phyloP scores from a whole-genome alignment of 2,797 vertebrate genomes.

The Phataginus tetradactyla region DNA sequence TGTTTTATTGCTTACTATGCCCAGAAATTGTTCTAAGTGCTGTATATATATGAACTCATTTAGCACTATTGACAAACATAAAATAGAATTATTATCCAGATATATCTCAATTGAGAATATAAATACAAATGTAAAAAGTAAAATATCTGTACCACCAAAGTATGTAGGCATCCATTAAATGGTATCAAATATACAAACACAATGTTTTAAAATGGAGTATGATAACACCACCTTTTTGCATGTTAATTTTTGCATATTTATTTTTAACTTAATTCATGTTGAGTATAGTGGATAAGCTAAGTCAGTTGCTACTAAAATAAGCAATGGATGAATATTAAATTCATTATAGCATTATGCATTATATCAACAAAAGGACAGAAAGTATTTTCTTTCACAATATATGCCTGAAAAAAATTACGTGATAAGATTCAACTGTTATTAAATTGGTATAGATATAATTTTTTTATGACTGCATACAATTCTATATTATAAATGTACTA shows the following conservation, averaged over 20 bases:
- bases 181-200: not conserved
- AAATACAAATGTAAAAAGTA: not conserved
- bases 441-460: not conserved
- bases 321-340: not conserved
- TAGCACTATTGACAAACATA: not conserved
- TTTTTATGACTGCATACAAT: not conserved
- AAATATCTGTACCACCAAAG: not conserved
- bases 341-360: not conserved
- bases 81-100: not conserved
- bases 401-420: not conserved
- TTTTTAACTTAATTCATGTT: not conserved
- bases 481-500: not conserved
- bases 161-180: not conserved
- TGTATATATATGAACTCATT: not conserved
- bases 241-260: not conserved
- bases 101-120: not conserved
- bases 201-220: not conserved
- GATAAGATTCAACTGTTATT: not conserved
- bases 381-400: not conserved
- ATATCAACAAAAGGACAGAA: not conserved
- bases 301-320: not conserved
- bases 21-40: not conserved
- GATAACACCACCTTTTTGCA: not conserved
- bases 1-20: not conserved
- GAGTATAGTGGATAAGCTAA: not conserved